phyloP scores from a whole-genome alignment of 2,888 invertebrate genomes.

The Limnephilus marmoratus region DNA sequence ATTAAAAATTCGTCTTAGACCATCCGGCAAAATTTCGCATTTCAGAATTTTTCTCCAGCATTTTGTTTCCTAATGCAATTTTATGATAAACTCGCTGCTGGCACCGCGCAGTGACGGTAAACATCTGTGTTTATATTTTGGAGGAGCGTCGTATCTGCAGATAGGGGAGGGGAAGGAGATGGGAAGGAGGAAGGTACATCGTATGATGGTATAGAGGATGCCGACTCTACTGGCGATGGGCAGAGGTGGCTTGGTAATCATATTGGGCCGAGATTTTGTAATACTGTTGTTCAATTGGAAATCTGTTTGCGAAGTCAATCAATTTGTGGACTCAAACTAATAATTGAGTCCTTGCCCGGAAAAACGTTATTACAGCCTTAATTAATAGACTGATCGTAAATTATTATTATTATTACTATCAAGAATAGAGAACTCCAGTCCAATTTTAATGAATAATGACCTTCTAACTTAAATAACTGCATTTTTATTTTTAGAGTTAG shows the following conservation, averaged over 20 bases:
- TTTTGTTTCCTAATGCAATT: slow-evolving; percentile 23
- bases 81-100: slow-evolving; percentile 24
- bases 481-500: no score
- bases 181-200: not conserved
- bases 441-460: no score
- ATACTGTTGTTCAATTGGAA: not conserved
- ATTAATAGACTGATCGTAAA: no score
- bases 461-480: no score
- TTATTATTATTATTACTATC: no score
- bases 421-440: no score
- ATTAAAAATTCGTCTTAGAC: not conserved
- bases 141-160: not conserved
- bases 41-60: slow-evolving; percentile 6
- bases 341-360: no score
- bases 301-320: no score
- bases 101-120: slow-evolving; percentile 2
- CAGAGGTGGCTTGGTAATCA: not conserved
- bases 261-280: not conserved
- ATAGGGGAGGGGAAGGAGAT: not conserved
- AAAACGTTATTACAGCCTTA: no score
- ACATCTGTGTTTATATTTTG: slow-evolving; percentile 14
- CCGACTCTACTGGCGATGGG: not conserved
- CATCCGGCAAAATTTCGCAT: not conserved
- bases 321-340: no score
- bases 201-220: not conserved